phyloP scores from a whole-genome alignment of 2,113 vertebrate species.

The Lichenostomus cassidix region DNA sequence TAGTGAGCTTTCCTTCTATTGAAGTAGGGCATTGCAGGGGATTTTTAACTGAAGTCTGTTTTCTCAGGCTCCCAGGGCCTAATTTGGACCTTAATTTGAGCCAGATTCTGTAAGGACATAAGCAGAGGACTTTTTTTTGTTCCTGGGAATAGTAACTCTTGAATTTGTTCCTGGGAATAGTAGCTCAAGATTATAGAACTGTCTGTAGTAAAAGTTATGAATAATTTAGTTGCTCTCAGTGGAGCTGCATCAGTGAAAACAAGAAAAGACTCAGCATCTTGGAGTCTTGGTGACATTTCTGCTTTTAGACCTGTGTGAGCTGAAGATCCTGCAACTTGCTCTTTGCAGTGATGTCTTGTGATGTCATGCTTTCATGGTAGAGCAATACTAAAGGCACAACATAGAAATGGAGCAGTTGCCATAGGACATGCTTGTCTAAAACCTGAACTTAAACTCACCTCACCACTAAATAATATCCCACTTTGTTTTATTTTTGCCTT shows the following conservation, averaged over 20 bases:
- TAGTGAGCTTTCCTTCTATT: neutral
- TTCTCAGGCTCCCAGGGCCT: neutral
- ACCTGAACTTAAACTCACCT: neutral
- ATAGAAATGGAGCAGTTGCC: neutral
- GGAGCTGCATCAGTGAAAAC: neutral
- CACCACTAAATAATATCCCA: slow-evolving; percentile 32
- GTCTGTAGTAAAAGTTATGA: neutral
- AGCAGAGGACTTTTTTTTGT: neutral
- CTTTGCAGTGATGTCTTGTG: neutral
- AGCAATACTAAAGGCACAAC: neutral
- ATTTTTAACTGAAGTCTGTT: neutral
- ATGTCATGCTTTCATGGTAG: neutral
- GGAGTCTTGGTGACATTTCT: neutral
- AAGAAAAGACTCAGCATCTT: neutral
- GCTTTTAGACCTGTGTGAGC: neutral
- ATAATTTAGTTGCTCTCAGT: neutral
- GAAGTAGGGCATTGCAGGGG: neutral
- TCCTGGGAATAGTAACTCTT: neutral
- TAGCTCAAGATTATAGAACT: neutral
- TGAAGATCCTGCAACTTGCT: neutral
- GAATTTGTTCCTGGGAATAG: neutral
- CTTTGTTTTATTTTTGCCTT: slow-evolving; percentile 57
- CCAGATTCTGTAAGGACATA: neutral
- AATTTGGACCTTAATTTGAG: neutral
- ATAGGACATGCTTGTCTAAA: neutral